Evolutionary conservation across 2,113 vertebrate species (phyloP).

Genomic region (Engraulis encrasicolus): DNA sequence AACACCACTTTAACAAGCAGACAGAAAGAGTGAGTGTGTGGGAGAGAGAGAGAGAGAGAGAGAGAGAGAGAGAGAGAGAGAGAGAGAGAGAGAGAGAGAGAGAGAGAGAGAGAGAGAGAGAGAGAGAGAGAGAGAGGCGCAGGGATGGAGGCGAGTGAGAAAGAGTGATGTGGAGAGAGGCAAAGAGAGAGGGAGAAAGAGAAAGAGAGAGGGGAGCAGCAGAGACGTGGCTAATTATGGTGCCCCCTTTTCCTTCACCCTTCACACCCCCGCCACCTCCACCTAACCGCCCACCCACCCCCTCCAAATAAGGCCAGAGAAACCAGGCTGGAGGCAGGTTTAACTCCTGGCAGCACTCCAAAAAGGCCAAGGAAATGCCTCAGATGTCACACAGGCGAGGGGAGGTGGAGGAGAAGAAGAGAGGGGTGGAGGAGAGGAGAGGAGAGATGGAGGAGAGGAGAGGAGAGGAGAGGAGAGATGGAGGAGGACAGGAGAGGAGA

Average conservation of each 20-base stretch:
- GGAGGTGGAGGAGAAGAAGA: constrained; percentile 9
- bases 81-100: background rate
- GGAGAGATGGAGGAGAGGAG: constrained; percentile 30
- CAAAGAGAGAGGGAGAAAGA: background rate
- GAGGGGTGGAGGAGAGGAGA: background rate
- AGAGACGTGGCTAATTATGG: constrained; percentile 66
- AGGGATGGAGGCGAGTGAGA: background rate
- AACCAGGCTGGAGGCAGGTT: constrained; percentile 57
- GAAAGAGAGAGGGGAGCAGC: background rate
- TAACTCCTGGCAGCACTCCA: constrained; percentile 58
- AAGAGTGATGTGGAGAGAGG: background rate
- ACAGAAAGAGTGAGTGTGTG: constrained; percentile 34
- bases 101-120: background rate
- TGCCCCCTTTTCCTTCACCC: constrained; percentile 38
- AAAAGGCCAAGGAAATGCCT: constrained; percentile 66
- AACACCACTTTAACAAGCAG: constrained; percentile 60
- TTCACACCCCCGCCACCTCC: constrained; percentile 34
- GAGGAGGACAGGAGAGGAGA: constrained; percentile 52
- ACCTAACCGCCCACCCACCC: constrained; percentile 28
- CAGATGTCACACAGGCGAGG: constrained; percentile 62
- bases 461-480: constrained; percentile 22
- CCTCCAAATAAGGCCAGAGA: constrained; percentile 35
- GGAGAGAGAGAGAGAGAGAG: constrained; percentile 15
- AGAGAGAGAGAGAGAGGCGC: constrained; percentile 6
- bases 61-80: background rate